Base-by-base conservation (phyloP, 2,888 invertebrate species). In the Drosophila testacea region DNA sequence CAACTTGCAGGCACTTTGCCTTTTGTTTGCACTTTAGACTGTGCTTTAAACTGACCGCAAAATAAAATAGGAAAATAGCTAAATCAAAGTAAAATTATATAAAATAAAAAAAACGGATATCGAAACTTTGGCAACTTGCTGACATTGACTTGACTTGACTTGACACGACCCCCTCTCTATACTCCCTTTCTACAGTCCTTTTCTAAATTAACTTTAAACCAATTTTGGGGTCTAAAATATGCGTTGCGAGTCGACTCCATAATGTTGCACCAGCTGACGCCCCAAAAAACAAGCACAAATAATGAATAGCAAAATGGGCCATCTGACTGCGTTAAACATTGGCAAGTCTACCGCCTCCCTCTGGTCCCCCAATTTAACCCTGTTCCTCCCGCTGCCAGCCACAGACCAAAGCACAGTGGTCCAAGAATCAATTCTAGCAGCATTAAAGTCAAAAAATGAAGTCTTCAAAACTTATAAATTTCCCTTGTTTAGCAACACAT, bases 221-320 rank as follows among this genome's bases (percentile, higher is more conserved):
- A 10, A 61, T 34, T 44, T 59, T 34, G 30, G 67, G 42, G 51
- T 42, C 67, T 51, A 61, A 63, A 63, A 70, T 62, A 64, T 71
- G 67, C 74, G 74, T 47, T 57, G 50, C 4, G 51, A 36, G 69
- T 48, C 57, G 75, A 75, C 69, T 81, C 77, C 70, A 84, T 73
- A 57, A 81, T 84, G 83, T 84, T 79, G 77, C 76, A 82, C 44
- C 85, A 84, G 83, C 82, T 84, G 83, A 81, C 88, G 82, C 66
- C 63, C 55, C 51, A 61, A 56, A 71, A 59, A 69, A 60, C 63
- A 65, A 52, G 42, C 55, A 22, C 54, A 50, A 65, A 69, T 74
- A 77, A 79, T 74, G 66, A 73, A 77, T 47, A 56, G 50, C 60
- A 65, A 66, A 65, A 51, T 48, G 56, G 59, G 27, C 55, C 36